Conservation (phyloP, 2,888 invertebrate genomes). For the Drosophila ochracea region DNA sequence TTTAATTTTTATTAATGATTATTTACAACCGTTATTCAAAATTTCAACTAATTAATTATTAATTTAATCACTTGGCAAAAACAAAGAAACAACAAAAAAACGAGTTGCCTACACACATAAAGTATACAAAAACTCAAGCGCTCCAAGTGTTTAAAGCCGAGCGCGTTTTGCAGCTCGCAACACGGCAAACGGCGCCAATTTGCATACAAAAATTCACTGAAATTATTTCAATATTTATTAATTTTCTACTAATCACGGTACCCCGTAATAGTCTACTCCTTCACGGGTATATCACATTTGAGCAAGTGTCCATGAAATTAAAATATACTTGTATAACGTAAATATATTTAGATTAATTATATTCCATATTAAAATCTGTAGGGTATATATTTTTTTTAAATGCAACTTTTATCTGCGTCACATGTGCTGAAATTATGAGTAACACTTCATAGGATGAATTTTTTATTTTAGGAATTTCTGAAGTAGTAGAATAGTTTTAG, state of each 20-base stretch:
- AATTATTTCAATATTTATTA: constrained; percentile 79
- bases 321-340: not conserved
- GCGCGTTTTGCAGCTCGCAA: constrained; percentile 67
- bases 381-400: not conserved
- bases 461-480: not conserved
- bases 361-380: too few species aligned
- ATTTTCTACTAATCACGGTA: constrained; percentile 64
- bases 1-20: constrained; percentile 83
- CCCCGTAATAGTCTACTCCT: not conserved
- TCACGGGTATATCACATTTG: not conserved
- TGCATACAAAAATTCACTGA: constrained; percentile 67
- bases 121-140: constrained; percentile 34
- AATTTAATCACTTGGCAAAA: constrained; percentile 79
- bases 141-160: constrained; percentile 76
- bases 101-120: constrained; percentile 40
- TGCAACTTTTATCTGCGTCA: not conserved
- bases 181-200: constrained; percentile 60
- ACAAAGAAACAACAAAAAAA: constrained; percentile 45
- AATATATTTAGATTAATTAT: not conserved
- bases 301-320: not conserved
- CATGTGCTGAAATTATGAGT: not conserved
- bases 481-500: not conserved
- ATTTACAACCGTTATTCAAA: constrained; percentile 83
- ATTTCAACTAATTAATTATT: constrained; percentile 84
- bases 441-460: too few species aligned